Base-by-base conservation (phyloP, 1,140 invertebrate genomes). In the Frieseomelitta varia region DNA sequence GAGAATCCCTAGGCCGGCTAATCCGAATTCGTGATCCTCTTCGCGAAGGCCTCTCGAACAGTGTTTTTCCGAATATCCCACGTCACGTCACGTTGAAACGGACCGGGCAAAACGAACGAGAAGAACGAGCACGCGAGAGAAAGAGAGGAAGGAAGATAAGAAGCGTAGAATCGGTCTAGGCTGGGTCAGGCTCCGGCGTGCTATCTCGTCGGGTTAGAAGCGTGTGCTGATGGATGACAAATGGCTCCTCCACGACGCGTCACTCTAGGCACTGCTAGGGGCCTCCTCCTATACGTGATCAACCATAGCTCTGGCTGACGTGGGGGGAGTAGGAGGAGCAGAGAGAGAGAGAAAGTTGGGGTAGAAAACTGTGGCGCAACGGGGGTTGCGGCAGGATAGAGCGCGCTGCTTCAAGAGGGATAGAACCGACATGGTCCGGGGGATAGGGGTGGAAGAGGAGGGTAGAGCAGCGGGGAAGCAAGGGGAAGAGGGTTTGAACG, bases 191-290 rank as follows among this genome's bases (percentile, higher is more conserved):
- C 74, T 74, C 68, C 69, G 58, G 78, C 79, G 75, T 86, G 79
- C 88, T 90, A 91, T 90, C 90, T 91, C 76, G 81, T 76, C 79
- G 74, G 75, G 88, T 83, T 89, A 81, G 89, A 56, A 90, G 73
- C 88, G 89, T 90, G 86, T 84, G 91, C 93, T 94, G 93, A 94
- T 94, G 91, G 93, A 94, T 93, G 93, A 94, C 93, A 94, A 94
- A 94, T 94, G 92, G 93, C 91, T 93, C 87, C 92, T 94, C 92
- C 92, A 93, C 90, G 91, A 91, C 91, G 91, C 92, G 93, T 94
- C 93, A 94, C 93, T 94, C 92, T 90, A 90, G 90, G 91, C 91
- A 93, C 90, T 93, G 90, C 92, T 90, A 89, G 90, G 91, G 91
- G 90, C 91, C 39, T 92, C 90, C 90, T 91, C 92, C 92, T 93